A percentile compares a stretch with the other conserved stretches of the same genome.
Evolutionary conservation across 2,113 vertebrate species (phyloP).

Genomic region (Cariama cristata): DNA sequence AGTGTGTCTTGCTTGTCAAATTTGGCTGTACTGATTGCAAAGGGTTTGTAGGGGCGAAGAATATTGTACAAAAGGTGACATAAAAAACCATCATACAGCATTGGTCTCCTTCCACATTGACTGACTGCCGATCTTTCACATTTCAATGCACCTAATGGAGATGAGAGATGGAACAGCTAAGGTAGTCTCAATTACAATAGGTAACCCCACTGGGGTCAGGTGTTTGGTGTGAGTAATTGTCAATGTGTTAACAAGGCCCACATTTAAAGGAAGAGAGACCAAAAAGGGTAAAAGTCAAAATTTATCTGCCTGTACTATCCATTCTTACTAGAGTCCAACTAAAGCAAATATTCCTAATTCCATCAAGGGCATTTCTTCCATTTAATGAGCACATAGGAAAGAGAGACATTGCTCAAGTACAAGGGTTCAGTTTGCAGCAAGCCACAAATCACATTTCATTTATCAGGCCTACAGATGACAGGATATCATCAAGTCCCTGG

Average conservation of each 20-base stretch:
- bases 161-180: constrained; percentile 7
- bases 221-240: constrained; percentile 7
- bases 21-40: background rate
- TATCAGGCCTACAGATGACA: constrained; percentile 87
- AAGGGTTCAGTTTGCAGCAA: constrained; percentile 79
- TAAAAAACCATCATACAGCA: background rate
- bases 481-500: constrained; percentile 84
- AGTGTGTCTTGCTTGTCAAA: background rate
- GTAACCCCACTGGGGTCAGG: background rate
- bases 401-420: constrained; percentile 73
- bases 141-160: constrained; percentile 27
- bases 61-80: background rate
- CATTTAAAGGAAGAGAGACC: constrained; percentile 21
- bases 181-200: background rate
- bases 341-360: constrained; percentile 41
- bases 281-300: background rate
- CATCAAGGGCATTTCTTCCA: constrained; percentile 77
- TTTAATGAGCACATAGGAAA: constrained; percentile 72
- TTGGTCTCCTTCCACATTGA: background rate
- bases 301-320: background rate
- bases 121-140: background rate
- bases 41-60: background rate
- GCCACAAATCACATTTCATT: constrained; percentile 88
- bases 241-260: background rate
- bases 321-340: constrained; percentile 16